phyloP scores from a whole-genome alignment of 1,140 invertebrate genomes.

The Drosophila carrolli region DNA sequence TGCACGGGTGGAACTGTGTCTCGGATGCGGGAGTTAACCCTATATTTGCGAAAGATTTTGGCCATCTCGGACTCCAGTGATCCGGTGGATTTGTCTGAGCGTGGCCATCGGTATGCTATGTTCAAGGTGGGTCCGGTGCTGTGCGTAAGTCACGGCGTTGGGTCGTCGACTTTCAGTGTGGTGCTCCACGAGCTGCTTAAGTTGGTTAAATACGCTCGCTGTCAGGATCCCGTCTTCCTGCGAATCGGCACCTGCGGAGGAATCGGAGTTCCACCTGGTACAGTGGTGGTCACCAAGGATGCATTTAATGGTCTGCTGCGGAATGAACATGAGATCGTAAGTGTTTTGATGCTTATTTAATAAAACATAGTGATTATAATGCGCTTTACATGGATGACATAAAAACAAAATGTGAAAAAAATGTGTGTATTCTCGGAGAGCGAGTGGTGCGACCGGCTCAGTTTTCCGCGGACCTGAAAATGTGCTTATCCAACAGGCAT shows the following conservation, averaged over 20 bases:
- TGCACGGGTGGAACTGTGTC: slow-evolving; percentile 98
- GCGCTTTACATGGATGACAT: too few species aligned
- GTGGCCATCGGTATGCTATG: slow-evolving; percentile 93
- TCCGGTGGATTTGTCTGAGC: slow-evolving; percentile 92
- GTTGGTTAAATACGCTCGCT: slow-evolving; percentile 94
- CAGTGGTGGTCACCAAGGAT: slow-evolving; percentile 94
- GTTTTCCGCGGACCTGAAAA: too few species aligned
- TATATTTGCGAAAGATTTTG: slow-evolving; percentile 93
- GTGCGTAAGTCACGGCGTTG: slow-evolving; percentile 93
- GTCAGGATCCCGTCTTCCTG: slow-evolving; percentile 94
- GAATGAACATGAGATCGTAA: slow-evolving; percentile 89
- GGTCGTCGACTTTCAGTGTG: slow-evolving; percentile 95
- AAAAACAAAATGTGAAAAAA: too few species aligned
- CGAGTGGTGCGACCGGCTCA: too few species aligned
- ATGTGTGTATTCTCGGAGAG: too few species aligned
- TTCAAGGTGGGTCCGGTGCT: slow-evolving; percentile 89
- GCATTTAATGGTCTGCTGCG: slow-evolving; percentile 92
- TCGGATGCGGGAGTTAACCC: slow-evolving; percentile 95
- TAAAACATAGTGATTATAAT: too few species aligned
- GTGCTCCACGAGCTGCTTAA: slow-evolving; percentile 97
- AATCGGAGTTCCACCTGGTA: slow-evolving; percentile 93
- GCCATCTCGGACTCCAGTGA: slow-evolving; percentile 90
- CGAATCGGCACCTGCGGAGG: slow-evolving; percentile 97
- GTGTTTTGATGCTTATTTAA: too few species aligned
- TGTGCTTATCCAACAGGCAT: too few species aligned